Conservation (phyloP, 2,888 invertebrate species). For the Pandemis heparana region DNA sequence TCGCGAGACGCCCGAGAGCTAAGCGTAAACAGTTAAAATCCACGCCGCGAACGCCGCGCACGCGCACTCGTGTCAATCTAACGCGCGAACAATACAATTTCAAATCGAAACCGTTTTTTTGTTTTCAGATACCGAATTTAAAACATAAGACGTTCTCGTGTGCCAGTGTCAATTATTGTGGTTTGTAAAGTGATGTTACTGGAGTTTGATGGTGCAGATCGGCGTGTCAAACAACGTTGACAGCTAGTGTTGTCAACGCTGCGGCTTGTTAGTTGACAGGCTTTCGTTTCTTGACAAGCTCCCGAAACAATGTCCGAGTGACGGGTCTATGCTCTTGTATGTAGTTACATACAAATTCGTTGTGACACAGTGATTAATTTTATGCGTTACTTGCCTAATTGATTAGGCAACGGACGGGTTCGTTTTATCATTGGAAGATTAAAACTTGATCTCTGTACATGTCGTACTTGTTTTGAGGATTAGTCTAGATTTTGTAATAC, state of each 20-base stretch:
- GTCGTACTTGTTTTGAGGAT: slow-evolving; percentile 32
- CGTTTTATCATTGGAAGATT: slow-evolving; percentile 41
- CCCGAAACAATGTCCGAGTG: slow-evolving; percentile 42
- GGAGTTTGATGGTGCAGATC: slow-evolving; percentile 27
- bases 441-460: slow-evolving; percentile 40
- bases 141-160: slow-evolving; percentile 32
- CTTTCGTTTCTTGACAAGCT: slow-evolving; percentile 55
- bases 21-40: slow-evolving; percentile 73
- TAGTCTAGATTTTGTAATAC: slow-evolving; percentile 33
- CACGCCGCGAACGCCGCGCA: slow-evolving; percentile 76
- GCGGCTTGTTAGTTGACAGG: slow-evolving; percentile 49
- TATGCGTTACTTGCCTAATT: slow-evolving; percentile 52
- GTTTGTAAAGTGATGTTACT: slow-evolving; percentile 47
- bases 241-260: slow-evolving; percentile 45
- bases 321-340: slow-evolving; percentile 41
- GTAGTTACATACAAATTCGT: slow-evolving; percentile 50
- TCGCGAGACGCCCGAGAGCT: slow-evolving; percentile 45
- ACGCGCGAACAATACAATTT: slow-evolving; percentile 52
- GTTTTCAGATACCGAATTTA: slow-evolving; percentile 23
- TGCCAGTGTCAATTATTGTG: slow-evolving; percentile 42
- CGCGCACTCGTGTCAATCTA: slow-evolving; percentile 63
- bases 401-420: slow-evolving; percentile 52
- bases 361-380: slow-evolving; percentile 58
- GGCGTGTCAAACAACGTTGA: slow-evolving; percentile 40
- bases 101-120: slow-evolving; percentile 40